phyloP scores from a whole-genome alignment of 2,888 invertebrate genomes.

The Drosophila heteroneura region DNA sequence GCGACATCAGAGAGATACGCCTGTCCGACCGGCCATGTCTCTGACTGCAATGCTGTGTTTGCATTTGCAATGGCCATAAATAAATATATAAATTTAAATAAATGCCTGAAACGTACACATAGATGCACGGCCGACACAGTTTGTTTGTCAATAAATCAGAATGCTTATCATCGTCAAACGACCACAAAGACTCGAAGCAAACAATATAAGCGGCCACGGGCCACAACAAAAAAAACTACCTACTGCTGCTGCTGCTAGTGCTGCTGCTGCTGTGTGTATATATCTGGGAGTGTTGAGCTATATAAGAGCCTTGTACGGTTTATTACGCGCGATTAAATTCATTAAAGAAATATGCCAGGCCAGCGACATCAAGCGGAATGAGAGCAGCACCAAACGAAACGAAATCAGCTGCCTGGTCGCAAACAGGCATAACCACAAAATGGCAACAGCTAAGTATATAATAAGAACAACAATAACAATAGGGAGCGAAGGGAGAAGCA shows the following conservation, averaged over 20 bases:
- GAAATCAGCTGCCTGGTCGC: conserved; percentile 36
- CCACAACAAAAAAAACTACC: conserved; percentile 12
- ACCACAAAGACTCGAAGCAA: conserved; percentile 77
- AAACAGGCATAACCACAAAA: conserved; percentile 49
- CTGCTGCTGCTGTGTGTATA: conserved; percentile 11
- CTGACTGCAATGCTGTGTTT: conserved; percentile 34
- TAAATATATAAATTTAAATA: conserved; percentile 79
- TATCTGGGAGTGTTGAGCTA: conserved; percentile 10
- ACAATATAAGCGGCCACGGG: conserved; percentile 59
- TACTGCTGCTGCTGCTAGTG: neutral
- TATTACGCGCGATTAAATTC: conserved; percentile 83
- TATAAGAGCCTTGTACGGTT: conserved; percentile 61
- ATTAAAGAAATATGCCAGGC: conserved; percentile 77
- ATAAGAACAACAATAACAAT: conserved; percentile 20
- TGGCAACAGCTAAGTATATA: conserved; percentile 48
- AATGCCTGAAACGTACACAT: conserved; percentile 52
- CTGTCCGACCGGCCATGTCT: conserved; percentile 17
- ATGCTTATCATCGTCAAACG: conserved; percentile 82
- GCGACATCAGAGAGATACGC: conserved; percentile 23
- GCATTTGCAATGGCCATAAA: conserved; percentile 63
- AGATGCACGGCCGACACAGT: conserved; percentile 37
- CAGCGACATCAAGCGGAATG: conserved; percentile 55
- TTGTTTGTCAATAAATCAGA: conserved; percentile 83
- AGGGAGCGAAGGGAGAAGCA: neutral
- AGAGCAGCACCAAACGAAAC: conserved; percentile 40